These are phyloP conservation scores for Platyura marginata DNA, from an alignment of 1,140 invertebrate genomes.

Conservation along the genomic window DNA sequence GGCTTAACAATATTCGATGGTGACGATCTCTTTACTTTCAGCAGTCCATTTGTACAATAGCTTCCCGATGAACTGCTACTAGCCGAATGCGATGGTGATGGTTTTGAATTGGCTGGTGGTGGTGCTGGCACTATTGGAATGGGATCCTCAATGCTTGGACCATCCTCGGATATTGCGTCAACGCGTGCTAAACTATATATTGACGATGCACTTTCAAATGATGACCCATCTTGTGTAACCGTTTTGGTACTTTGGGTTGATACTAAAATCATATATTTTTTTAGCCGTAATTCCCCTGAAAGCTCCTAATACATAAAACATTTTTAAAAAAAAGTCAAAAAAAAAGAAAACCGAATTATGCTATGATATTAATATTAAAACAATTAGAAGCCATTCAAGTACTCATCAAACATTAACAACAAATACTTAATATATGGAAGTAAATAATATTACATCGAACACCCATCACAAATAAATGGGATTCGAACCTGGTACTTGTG, in stretches of 20 bases:
- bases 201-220: slow-evolving; percentile 63
- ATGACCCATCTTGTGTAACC: slow-evolving; percentile 47
- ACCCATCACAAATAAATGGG: neutral
- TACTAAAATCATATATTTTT: slow-evolving; percentile 10
- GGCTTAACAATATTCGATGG: slow-evolving; percentile 5
- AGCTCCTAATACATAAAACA: too few relatives aligned
- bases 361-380: neutral
- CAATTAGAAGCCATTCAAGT: too few relatives aligned
- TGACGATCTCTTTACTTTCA: slow-evolving; percentile 16
- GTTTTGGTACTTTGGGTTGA: slow-evolving; percentile 30
- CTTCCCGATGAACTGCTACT: slow-evolving; percentile 47
- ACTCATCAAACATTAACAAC: too few relatives aligned
- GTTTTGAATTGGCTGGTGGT: slow-evolving; percentile 12
- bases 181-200: slow-evolving; percentile 53
- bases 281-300: too few relatives aligned
- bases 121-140: neutral
- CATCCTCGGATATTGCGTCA: slow-evolving; percentile 37
- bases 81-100: slow-evolving; percentile 26
- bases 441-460: slow-evolving; percentile 1
- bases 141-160: slow-evolving; percentile 10
- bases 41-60: slow-evolving; percentile 37
- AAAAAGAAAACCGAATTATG: neutral
- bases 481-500: slow-evolving; percentile 25
- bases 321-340: neutral
- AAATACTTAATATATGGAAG: too few relatives aligned